A percentile compares a stretch with the other conserved stretches of the same genome.
These are phyloP conservation scores for Listrodromus nycthemerus DNA, from an alignment of 2,888 invertebrate species.

Conservation along the genomic window DNA sequence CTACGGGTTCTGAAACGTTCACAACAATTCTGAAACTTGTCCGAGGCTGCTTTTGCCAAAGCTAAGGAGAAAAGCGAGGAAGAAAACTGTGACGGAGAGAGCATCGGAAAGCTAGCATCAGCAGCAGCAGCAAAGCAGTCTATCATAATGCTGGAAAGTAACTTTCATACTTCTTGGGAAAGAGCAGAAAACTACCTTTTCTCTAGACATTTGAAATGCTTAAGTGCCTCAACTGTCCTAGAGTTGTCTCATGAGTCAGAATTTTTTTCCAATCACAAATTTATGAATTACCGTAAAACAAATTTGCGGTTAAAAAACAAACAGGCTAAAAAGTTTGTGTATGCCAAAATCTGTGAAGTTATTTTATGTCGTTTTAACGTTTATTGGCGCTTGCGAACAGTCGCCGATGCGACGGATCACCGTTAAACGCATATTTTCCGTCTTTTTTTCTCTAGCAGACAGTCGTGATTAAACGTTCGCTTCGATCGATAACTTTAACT, in stretches of 20 bases:
- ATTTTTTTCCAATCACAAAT: neutral
- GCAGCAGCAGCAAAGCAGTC: slow-evolving; percentile 5
- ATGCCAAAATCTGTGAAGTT: too few species aligned
- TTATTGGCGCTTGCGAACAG: too few species aligned
- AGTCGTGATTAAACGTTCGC: too few species aligned
- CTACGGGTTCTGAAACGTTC: slow-evolving; percentile 28
- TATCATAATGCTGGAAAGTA: slow-evolving; percentile 24
- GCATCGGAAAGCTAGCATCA: slow-evolving; percentile 16
- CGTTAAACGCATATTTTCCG: too few species aligned
- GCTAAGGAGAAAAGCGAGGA: slow-evolving; percentile 19
- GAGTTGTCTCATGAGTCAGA: neutral
- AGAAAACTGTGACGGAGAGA: slow-evolving; percentile 3
- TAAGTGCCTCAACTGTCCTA: neutral
- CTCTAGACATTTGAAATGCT: neutral
- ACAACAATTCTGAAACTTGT: slow-evolving; percentile 56
- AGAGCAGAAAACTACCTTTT: neutral
- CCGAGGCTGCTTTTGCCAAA: slow-evolving; percentile 40
- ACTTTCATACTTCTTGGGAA: slow-evolving; percentile 22
- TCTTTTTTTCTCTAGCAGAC: too few species aligned
- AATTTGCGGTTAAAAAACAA: too few species aligned
- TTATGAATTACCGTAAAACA: neutral
- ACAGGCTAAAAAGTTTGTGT: too few species aligned
- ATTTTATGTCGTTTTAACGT: too few species aligned
- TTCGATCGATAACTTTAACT: too few species aligned
- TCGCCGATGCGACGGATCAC: too few species aligned